Evolutionary conservation across 2,113 vertebrate genomes (phyloP).

Genomic region (Psittacula cyanocephala): DNA sequence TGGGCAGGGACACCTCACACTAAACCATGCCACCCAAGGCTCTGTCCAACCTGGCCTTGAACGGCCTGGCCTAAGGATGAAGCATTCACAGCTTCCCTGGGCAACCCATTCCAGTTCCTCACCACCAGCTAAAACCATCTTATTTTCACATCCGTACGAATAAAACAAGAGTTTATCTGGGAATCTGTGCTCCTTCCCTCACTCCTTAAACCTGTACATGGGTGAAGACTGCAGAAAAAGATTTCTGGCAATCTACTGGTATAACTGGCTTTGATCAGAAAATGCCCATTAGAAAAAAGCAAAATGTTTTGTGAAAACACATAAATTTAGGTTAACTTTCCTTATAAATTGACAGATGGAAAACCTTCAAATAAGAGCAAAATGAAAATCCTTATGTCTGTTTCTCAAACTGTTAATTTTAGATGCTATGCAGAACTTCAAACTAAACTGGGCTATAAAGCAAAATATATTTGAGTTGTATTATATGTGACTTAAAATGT

Average conservation of each 20-base stretch:
- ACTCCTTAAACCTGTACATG: rapidly evolving
- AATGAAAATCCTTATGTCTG: neutral
- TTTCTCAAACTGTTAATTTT: neutral
- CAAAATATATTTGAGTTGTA: neutral
- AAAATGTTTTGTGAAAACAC: neutral
- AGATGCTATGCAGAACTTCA: neutral
- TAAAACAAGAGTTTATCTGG: neutral
- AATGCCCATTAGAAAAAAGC: neutral
- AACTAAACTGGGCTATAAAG: neutral
- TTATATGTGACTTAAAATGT: neutral
- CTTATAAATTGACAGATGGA: neutral
- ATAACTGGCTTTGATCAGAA: neutral
- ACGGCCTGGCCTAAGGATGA: no score
- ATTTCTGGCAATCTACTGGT: neutral
- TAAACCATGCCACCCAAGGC: no score
- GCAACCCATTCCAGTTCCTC: no score
- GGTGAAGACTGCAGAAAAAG: neutral
- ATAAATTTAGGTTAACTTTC: neutral
- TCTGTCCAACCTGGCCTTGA: no score
- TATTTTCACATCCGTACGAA: neutral
- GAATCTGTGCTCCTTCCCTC: neutral
- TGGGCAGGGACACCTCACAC: no score
- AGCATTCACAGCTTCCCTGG: no score
- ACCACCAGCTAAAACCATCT: neutral
- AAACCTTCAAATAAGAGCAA: neutral